Evolutionary conservation across 2,113 vertebrate genomes (phyloP), one percentile per base, ranked within the genome.

Genomic region (Gopherus evgoodei): DNA sequence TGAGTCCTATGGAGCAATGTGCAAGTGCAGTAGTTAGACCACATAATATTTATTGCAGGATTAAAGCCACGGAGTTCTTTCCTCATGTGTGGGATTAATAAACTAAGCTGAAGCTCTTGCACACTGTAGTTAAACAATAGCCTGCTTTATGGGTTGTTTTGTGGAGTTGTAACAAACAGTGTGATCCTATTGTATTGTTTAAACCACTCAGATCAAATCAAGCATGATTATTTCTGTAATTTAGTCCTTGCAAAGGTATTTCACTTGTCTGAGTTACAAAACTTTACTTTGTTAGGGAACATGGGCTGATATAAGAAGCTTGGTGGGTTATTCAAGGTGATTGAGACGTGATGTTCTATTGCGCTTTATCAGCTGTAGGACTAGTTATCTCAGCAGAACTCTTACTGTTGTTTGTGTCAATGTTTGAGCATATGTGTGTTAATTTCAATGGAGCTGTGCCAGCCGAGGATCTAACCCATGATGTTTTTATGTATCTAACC

Each of bases 171-270:
- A 86, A 50, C 16, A 52, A 4, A 44, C 4, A 24, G 4, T 21
- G 82, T 17, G 59, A n/a, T 9, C 1, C 86, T 94, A 78, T 35
- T 86, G 75, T 31, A 42, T 78, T 78, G 29, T 54, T 93, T 69
- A 12, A 27, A 62, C 22, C 9, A 24, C 13, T 19, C 16, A 2
- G 83, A 38, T 85, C 31, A 83, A 91, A 78, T 82, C 27, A 87
- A 90, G 56, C 0, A 0, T 56, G 90, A 81, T 47, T n/a, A 0
- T 0, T 69, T 79, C 35, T 83, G 25, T 75, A 17, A n/a, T 91
- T 25, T 1, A 52, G 4, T 11, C 29, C 7, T 25, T 85, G 62
- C 38, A 50, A 83, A 56, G 10, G 38, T n/a, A 38, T 82, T 87
- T 29, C n/a, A 57, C 38, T 38, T 86, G 19, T 17, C 75, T 90